Conservation (phyloP, 2,113 vertebrate genomes). For the Crocuta crocuta region DNA sequence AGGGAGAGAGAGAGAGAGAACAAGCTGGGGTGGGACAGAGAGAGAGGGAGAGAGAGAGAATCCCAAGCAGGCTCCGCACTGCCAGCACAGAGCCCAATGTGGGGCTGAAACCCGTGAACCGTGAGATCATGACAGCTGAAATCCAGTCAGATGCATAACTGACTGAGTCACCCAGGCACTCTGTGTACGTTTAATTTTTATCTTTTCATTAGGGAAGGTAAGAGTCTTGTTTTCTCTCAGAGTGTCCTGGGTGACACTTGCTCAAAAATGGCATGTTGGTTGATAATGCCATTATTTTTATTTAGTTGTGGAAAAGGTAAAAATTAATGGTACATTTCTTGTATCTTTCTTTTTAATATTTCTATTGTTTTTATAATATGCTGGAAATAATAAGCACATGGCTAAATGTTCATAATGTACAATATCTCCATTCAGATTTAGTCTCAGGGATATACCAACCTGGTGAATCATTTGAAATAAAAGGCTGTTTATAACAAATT, state of each 20-base stretch:
- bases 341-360: not conserved
- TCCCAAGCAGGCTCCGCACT: no score
- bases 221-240: not conserved
- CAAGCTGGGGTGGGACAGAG: no score
- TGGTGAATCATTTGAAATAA: slow-evolving; percentile 34
- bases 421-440: not conserved
- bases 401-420: not conserved
- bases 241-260: not conserved
- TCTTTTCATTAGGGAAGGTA: not conserved
- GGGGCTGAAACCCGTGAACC: no score
- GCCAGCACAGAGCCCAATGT: no score
- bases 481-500: not conserved
- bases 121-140: no score
- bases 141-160: no score
- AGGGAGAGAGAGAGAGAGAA: no score
- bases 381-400: not conserved
- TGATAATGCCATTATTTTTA: slow-evolving; percentile 20
- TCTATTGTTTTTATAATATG: not conserved
- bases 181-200: not conserved
- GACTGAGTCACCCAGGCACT: no score
- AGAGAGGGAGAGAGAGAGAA: no score
- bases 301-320: not conserved
- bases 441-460: not conserved
- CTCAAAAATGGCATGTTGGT: not conserved
- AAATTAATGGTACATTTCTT: not conserved